These are phyloP conservation scores for Siniperca chuatsi DNA, from an alignment of 2,113 vertebrate species.

Conservation along the genomic window DNA sequence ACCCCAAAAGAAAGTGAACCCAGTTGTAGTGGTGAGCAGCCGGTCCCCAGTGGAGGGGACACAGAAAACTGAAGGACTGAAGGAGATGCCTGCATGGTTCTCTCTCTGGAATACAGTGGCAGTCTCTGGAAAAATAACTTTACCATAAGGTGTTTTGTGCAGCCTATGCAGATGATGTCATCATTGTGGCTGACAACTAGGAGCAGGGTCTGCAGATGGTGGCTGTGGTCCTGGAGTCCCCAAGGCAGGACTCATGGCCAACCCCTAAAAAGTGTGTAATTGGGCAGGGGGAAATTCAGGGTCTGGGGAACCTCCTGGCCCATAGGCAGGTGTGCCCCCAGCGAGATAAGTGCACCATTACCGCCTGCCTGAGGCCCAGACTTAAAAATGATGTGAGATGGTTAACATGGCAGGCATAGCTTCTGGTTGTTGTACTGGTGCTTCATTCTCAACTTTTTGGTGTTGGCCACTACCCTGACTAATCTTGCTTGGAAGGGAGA, in stretches of 20 bases:
- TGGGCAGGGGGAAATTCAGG: slow-evolving; percentile 51
- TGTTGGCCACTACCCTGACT: slow-evolving; percentile 12
- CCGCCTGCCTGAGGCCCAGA: slow-evolving; percentile 45
- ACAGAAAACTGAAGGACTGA: background rate
- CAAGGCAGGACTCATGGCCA: slow-evolving; percentile 46
- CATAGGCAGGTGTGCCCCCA: slow-evolving; percentile 64
- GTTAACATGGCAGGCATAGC: slow-evolving; percentile 22
- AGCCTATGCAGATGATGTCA: slow-evolving; percentile 47
- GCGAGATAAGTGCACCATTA: slow-evolving; percentile 59
- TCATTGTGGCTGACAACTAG: slow-evolving; percentile 43
- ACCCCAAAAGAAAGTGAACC: background rate
- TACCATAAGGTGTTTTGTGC: background rate
- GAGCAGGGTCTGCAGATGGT: slow-evolving; percentile 60
- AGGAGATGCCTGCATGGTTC: slow-evolving; percentile 5
- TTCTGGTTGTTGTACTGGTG: slow-evolving; percentile 21
- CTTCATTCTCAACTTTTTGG: slow-evolving; percentile 31
- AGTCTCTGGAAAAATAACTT: slow-evolving; percentile 5
- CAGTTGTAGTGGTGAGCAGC: background rate
- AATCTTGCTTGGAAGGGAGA: slow-evolving; percentile 15
- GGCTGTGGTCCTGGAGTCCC: slow-evolving; percentile 41
- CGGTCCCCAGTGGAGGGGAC: background rate
- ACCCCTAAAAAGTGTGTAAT: slow-evolving; percentile 67
- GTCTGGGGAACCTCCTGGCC: slow-evolving; percentile 61
- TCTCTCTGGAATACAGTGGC: background rate
- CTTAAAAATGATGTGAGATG: slow-evolving; percentile 53